These are phyloP conservation scores for Pristionchus fissidentatus DNA, from an alignment of 2,888 invertebrate genomes.

Conservation along the genomic window DNA sequence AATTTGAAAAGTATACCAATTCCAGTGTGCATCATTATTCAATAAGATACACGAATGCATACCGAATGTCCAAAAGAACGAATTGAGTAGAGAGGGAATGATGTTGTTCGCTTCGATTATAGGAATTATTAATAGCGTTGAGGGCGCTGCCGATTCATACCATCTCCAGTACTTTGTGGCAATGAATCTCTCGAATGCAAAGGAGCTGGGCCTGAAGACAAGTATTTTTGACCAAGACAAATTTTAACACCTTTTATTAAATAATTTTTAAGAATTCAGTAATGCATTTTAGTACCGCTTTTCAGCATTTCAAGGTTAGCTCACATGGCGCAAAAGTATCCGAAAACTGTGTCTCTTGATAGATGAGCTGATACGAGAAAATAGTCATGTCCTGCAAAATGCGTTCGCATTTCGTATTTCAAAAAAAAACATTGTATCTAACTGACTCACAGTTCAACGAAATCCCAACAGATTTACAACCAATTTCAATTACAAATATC, in stretches of 20 bases:
- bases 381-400: neutral
- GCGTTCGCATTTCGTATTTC: too few relatives aligned
- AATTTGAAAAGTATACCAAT: too few relatives aligned
- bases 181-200: conserved; percentile 1
- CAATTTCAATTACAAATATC: too few relatives aligned
- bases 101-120: neutral
- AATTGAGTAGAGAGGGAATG: neutral
- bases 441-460: too few relatives aligned
- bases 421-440: too few relatives aligned
- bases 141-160: conserved; percentile 1
- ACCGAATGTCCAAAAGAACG: conserved; percentile 10
- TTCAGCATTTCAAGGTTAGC: neutral
- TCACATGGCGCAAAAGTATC: conserved; percentile 22
- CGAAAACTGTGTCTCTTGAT: neutral
- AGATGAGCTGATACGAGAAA: neutral
- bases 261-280: too few relatives aligned
- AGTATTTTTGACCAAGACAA: neutral
- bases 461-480: too few relatives aligned
- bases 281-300: neutral
- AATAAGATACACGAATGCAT: too few relatives aligned
- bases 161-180: conserved; percentile 23
- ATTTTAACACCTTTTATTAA: too few relatives aligned
- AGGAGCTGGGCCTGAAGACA: neutral
- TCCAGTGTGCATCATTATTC: too few relatives aligned
- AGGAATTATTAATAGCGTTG: neutral